Evolutionary conservation across 2,888 invertebrate genomes (phyloP).

Genomic region (Sinotaia quadrata): DNA sequence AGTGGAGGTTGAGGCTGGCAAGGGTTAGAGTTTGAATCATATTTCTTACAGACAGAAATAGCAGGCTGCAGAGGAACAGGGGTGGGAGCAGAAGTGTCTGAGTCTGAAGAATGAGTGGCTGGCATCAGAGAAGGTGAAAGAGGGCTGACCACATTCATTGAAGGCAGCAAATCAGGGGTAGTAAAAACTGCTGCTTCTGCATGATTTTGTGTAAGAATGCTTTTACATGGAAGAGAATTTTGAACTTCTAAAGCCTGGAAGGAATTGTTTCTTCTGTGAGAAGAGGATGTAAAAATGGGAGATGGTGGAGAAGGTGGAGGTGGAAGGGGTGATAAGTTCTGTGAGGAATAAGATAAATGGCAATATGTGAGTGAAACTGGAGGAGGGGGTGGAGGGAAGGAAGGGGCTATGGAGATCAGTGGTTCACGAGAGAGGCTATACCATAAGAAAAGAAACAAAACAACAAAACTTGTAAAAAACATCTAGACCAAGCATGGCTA

Average conservation of each 20-base stretch:
- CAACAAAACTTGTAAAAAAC: no score
- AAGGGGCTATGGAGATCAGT: background rate
- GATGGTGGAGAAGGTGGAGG: conserved; percentile 7
- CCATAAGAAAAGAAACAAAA: background rate
- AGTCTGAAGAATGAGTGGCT: conserved; percentile 7
- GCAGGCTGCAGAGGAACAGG: conserved; percentile 2
- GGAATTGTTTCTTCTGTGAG: no score
- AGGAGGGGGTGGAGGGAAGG: conserved; percentile 1
- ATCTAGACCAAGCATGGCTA: no score
- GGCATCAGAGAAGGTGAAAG: conserved; percentile 3
- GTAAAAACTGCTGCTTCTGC: no score
- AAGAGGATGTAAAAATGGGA: background rate
- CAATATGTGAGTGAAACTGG: background rate
- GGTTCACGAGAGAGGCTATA: background rate
- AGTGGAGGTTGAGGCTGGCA: no score
- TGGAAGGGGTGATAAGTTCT: background rate
- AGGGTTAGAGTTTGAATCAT: no score
- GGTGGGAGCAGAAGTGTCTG: background rate
- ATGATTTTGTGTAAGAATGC: no score
- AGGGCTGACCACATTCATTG: background rate
- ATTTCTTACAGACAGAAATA: no score
- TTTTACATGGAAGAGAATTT: no score
- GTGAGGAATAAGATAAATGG: background rate
- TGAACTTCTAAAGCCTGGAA: no score
- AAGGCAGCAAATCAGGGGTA: no score